Evolutionary conservation across 2,113 vertebrate genomes (phyloP), one percentile per base, ranked within the genome.

Genomic region (Chlorodrepanis virens): DNA sequence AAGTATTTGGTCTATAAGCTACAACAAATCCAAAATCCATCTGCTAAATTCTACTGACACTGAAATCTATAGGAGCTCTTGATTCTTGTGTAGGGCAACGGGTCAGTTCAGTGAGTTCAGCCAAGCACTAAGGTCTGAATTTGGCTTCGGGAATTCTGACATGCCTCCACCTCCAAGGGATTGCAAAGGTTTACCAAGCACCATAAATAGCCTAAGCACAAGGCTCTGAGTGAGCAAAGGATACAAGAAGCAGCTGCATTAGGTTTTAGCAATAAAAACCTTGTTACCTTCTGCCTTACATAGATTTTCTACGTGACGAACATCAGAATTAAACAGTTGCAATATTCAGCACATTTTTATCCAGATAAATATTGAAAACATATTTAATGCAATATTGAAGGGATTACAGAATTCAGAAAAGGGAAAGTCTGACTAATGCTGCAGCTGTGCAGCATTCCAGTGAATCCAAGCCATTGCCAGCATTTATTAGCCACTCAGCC

Each of bases 291-390:
- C 95, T 96, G 92, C 94, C 68, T 94, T 94, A 90, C 90, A 95
- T 56, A 94, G 87, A 94, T 97, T 97, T 95, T 81, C 93, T 91
- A 89, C 92, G 96, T 97, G 95, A 98, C 95, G 97, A 97, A 97
- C 80, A 95, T 94, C 80, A 78, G 88, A 96, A 97, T 96, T 92
- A 96, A 97, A 96, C 96, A 86, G 94, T 97, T 98, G 97, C 97
- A 98, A 96, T 97, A 97, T 97, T 98, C 97, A 97, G 97, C 97
- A 98, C 90, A 95, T 97, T 97, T 96, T 97, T 97, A 97, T 97
- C 98, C 98, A 98, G 93, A 98, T 96, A 97, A 97, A 98, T 98
- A 98, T 98, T 98, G 97, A 97, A 98, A 98, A 97, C 98, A 98
- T 97, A 98, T 97, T 98, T 97, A 97, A 96, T 97, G 96, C 97